Base-by-base conservation (phyloP, 2,888 invertebrate species). In the Chydorus sphaericus region DNA sequence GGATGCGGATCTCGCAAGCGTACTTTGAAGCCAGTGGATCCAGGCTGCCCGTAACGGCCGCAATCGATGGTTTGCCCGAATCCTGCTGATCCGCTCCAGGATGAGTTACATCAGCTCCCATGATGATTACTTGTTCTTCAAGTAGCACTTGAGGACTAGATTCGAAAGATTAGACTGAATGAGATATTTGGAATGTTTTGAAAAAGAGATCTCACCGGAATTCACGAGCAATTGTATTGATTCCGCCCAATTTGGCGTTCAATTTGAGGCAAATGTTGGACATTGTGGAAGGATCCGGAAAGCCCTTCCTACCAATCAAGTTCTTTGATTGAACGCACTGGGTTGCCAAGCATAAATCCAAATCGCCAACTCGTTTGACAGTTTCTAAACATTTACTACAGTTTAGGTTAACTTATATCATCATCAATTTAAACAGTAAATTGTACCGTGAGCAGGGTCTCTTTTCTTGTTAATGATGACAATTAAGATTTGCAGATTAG, bases 81-180 rank as follows among this genome's bases (percentile, higher is more conserved):
- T 66, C 70, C 5, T 68, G 75, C 68, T 83, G 79, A 58, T 84
- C 85, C 0, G 88, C 87, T 1, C 87, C 80, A 0, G 93, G 91
- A 73, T 93, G 93, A 0, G 92, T 91, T 6, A 93, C 92, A 70
- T 93, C 93, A 8, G 91, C 91, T 0, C 93, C 93, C 36, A 90
- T 75, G 18, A 83, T 76, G 77, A 83, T 79, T 14, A 76, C 75
- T 1, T 81, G 81, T 0, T 62, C 65, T 0, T 55, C 62, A 31
- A 82, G 67, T 20, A 65, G 18, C 55, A 33, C 36, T 33, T 33
- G 10, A 33, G 36, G 36, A n/a, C n/a, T n/a, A 62, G 4, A n/a
- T n/a, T n/a, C n/a, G n/a, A n/a, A n/a, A n/a, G n/a, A n/a, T n/a
- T n/a, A 10, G 10, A 33, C 36, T 11, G 10, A 33, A 33, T n/a